Evolutionary conservation across 2,888 invertebrate genomes (phyloP).

Genomic region (Scaptodrosophila latifasciaeformis): DNA sequence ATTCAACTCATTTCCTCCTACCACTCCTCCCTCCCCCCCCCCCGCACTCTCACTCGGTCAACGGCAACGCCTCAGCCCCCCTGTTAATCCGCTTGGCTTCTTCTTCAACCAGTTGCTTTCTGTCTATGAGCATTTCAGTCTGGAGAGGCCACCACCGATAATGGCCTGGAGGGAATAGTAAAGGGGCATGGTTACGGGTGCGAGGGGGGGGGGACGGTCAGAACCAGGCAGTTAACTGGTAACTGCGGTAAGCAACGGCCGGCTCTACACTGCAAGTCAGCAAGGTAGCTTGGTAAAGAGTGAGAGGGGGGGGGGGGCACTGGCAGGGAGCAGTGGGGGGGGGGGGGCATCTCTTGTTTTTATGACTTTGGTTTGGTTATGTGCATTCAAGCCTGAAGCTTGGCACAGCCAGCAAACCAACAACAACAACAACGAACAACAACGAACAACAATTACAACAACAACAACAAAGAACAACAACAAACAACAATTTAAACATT

Average conservation of each 20-base stretch:
- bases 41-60: constrained; percentile 25
- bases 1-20: too few species aligned
- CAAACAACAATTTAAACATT: constrained; percentile 54
- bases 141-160: too few species aligned
- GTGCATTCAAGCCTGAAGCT: constrained; percentile 54
- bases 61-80: constrained; percentile 10
- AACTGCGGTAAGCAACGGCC: too few species aligned
- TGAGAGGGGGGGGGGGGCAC: too few species aligned
- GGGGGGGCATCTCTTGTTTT: constrained; percentile 41
- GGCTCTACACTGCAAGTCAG: too few species aligned
- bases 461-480: constrained; percentile 18
- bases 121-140: constrained; percentile 42
- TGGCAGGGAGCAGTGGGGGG: too few species aligned
- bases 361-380: constrained; percentile 49
- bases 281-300: too few species aligned
- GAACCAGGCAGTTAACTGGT: too few species aligned
- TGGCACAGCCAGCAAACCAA: constrained; percentile 14
- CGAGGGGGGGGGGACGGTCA: too few species aligned
- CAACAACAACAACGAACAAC: constrained; percentile 21
- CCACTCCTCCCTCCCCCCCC: constrained; percentile 13
- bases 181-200: too few species aligned
- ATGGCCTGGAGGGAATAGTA: too few species aligned
- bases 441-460: constrained; percentile 37
- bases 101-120: constrained; percentile 42
- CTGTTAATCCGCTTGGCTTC: background rate